Base-by-base conservation (phyloP, 2,113 vertebrate species). In the Protobothrops flavoviridis region DNA sequence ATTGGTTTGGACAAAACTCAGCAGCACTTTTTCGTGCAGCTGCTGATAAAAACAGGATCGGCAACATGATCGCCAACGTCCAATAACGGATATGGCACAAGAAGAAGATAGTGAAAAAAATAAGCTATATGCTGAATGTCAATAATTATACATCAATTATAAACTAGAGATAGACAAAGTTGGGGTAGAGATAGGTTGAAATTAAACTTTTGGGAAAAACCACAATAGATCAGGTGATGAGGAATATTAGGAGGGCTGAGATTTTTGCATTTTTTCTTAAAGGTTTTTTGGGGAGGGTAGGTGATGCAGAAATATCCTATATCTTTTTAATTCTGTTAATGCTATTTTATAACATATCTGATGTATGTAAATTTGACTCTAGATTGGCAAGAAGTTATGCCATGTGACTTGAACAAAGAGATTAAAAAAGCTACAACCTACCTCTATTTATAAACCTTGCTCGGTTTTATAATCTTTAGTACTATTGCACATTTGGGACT, bases 371-470 rank as follows among this genome's bases (percentile, higher is more conserved):
- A 6, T 81, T 43, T 81, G 6, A 43, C 20, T 43, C 20, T 74
- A 17, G 64, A 74, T 33, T 39, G n/a, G 69, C 69, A 81, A 81
- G 33, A 23, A 43, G 74, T 81, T 81, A 81, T 81, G 74, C 74
- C 20, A 59, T 23, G 33, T 56, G n/a, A 8, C n/a, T 23, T 59
- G 21, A 56, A 57, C 33, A 89, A 23, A 39, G 33, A 43, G 23
- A 89, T 39, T 59, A 89, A 57, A 89, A 24, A 53, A 95, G 74
- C 64, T 95, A 29, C 13, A 81, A 43, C 7, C 17, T 9, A 81
- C 33, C 17, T 81, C 7, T 81, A 43, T 81, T 81, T 43, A 96
- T 85, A 94, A 92, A 95, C 93, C 90, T 93, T 95, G 95, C 26
- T 94, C 91, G 29, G 1, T 24, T 56, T 89, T 48, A 20, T 53